Evolutionary conservation across 2,888 invertebrate genomes (phyloP), one percentile per base, ranked within the genome.

Genomic region (Drosophila fungiperda): DNA sequence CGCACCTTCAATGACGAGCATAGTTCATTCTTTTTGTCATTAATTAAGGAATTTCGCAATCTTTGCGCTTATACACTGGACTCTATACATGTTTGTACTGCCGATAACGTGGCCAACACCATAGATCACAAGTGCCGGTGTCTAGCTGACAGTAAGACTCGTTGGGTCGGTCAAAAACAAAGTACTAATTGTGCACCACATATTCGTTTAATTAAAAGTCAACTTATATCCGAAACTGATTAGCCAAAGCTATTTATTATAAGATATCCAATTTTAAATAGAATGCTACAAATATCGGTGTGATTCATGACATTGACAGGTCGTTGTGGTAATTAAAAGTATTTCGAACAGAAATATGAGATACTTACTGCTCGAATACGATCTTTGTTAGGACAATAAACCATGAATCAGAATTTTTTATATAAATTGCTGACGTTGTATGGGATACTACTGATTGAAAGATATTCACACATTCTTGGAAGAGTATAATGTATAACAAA

Each of bases 141-240:
- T 23, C 33, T 12, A 23, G 9, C 45, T 23, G 33, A 3, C 12
- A n/a, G 32, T 15, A 45, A 15, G 45, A 23, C 17, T 52, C 26
- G 32, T 50, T 57, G 68, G 35, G 32, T 52, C 60, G 52, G 40
- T 70, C 55, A 48, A 82, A 72, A 61, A 59, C 58, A 68, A 38
- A 54, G 38, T 50, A 38, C 23, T 20, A 53, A 32, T n/a, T 20
- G 32, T 64, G 61, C 52, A 60, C 52, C 70, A 68, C 68, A 68
- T 83, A 72, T 71, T 82, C 49, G 54, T 48, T 86, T 83, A 82
- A 85, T 83, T 87, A 79, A 83, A 83, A 78, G 58, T 55, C 68
- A 40, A 58, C 76, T 63, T 72, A 72, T 57, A 68, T 33, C 50
- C 33, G 6, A 12, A 52, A 26, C 61, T 61, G 66, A 80, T 79